Conservation (phyloP, 2,888 invertebrate species). For the Apamea anceps region DNA sequence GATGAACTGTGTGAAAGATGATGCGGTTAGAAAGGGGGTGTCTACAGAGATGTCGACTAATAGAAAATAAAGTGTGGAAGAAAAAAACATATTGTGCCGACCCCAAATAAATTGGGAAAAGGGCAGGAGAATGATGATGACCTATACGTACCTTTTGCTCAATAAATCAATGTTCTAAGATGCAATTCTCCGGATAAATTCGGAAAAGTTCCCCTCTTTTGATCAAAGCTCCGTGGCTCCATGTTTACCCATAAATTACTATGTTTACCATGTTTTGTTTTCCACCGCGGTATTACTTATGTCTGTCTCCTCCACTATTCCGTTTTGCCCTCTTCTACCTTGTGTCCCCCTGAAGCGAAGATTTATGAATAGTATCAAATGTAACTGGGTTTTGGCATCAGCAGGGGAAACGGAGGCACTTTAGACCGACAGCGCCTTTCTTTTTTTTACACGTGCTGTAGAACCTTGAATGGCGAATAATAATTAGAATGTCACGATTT, state of each 20-base stretch:
- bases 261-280: slow-evolving; percentile 22
- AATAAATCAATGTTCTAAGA: slow-evolving; percentile 3
- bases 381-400: slow-evolving; percentile 42
- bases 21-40: neutral
- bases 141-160: neutral
- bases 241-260: slow-evolving; percentile 22
- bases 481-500: slow-evolving; percentile 51
- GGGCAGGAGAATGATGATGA: neutral
- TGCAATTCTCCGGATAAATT: slow-evolving; percentile 15
- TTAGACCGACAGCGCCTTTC: slow-evolving; percentile 27
- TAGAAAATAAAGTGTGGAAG: neutral
- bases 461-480: slow-evolving; percentile 45
- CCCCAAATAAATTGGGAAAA: neutral
- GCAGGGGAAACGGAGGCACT: slow-evolving; percentile 16
- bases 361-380: slow-evolving; percentile 53
- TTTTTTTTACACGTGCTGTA: slow-evolving; percentile 46
- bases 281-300: neutral
- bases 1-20: neutral
- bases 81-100: neutral
- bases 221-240: too few relatives aligned
- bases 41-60: neutral
- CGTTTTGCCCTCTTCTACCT: slow-evolving; percentile 40
- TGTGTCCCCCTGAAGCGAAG: slow-evolving; percentile 21
- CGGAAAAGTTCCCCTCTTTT: neutral
- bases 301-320: slow-evolving; percentile 16